These are phyloP conservation scores for Ceratoteleas bidentatus DNA, from an alignment of 1,140 invertebrate species.

Conservation along the genomic window DNA sequence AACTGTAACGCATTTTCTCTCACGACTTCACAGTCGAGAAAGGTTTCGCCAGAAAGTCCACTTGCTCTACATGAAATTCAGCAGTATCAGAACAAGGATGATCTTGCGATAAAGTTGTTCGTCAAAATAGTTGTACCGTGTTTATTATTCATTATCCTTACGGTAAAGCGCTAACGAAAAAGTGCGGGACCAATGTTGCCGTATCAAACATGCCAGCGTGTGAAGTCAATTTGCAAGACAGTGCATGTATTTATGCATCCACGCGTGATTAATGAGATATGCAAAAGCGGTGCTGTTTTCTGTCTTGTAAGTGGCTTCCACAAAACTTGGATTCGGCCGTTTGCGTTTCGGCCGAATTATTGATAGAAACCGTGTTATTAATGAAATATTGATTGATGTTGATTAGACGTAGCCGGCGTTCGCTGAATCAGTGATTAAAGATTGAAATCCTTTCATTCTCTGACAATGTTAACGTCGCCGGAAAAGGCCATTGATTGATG, in stretches of 20 bases:
- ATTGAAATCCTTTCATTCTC: conserved; percentile 53
- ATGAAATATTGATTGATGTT: conserved; percentile 58
- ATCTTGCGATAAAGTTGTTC: conserved; percentile 40
- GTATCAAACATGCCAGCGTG: conserved; percentile 65
- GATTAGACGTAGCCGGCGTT: conserved; percentile 27
- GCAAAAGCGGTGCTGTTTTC: conserved; percentile 56
- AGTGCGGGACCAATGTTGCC: conserved; percentile 66
- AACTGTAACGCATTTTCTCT: too few relatives aligned
- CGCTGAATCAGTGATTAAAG: conserved; percentile 36
- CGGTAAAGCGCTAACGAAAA: conserved; percentile 55
- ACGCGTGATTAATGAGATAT: conserved; percentile 63
- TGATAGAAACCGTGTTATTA: conserved; percentile 34
- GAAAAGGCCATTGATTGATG: conserved; percentile 59
- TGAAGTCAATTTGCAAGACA: conserved; percentile 72
- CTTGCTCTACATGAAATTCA: neutral
- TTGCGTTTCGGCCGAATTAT: conserved; percentile 13
- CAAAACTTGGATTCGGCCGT: conserved; percentile 26
- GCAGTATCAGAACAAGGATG: neutral
- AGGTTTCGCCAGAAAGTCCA: too few relatives aligned
- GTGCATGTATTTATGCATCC: conserved; percentile 59
- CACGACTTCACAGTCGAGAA: too few relatives aligned
- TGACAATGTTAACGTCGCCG: conserved; percentile 52
- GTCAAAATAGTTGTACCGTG: conserved; percentile 40
- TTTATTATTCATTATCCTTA: conserved; percentile 60
- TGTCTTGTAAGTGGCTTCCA: conserved; percentile 48